Evolutionary conservation across 2,113 vertebrate species (phyloP).

Genomic region (Oostethus manadensis): DNA sequence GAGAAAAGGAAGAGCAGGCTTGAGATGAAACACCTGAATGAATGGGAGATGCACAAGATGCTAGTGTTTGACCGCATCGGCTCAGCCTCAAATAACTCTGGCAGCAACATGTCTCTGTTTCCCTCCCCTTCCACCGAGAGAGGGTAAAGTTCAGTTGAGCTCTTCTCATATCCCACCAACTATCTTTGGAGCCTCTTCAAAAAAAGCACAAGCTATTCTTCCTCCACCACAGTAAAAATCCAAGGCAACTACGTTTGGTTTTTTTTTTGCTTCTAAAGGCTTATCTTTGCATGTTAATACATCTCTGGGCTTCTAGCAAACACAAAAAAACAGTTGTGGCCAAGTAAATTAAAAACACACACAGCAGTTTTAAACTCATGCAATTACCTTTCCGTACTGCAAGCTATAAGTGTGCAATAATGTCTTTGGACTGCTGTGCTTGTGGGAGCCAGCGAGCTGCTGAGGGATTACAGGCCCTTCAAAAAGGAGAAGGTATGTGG

Average conservation of each 20-base stretch:
- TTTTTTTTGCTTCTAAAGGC: conserved; percentile 46
- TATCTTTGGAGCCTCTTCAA: conserved; percentile 61
- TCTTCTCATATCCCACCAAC: conserved; percentile 50
- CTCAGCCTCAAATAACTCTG: conserved; percentile 36
- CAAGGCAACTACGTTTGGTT: conserved; percentile 61
- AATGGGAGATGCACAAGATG: conserved; percentile 16
- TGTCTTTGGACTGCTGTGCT: conserved; percentile 56
- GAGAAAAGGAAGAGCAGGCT: too few species aligned
- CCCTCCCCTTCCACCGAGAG: conserved; percentile 42
- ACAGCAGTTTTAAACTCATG: conserved; percentile 27
- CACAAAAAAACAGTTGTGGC: conserved; percentile 49
- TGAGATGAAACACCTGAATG: conserved; percentile 37
- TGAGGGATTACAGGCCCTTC: conserved; percentile 66
- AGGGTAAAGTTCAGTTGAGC: conserved; percentile 53
- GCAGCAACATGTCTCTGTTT: conserved; percentile 30
- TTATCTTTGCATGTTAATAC: conserved; percentile 64
- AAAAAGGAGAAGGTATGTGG: conserved; percentile 65
- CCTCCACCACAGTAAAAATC: conserved; percentile 50
- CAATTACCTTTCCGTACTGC: conserved; percentile 42
- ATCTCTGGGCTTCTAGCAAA: conserved; percentile 46
- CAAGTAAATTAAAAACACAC: conserved; percentile 40
- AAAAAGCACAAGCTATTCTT: conserved; percentile 53
- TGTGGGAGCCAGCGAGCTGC: conserved; percentile 52
- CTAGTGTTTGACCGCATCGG: conserved; percentile 14
- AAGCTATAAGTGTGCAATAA: conserved; percentile 52